Base-by-base conservation (phyloP, 2,797 vertebrate genomes). In the Lithobates pipiens region DNA sequence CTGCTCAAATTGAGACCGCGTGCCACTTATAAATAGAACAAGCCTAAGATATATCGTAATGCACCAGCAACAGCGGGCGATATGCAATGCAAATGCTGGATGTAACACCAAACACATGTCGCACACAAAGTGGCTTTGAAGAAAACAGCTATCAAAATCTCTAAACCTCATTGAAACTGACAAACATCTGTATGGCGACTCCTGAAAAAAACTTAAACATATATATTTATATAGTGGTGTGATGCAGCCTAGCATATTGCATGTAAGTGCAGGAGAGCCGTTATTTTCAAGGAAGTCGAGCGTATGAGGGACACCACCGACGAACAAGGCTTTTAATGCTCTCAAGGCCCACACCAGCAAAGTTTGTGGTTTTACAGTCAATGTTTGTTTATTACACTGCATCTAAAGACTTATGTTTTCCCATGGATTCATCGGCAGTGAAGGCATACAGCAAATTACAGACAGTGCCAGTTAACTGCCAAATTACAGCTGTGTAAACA, bases 221-320 rank as follows among this genome's bases (percentile, higher is more conserved):
- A 71, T 23, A 77, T 5, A 44, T 79, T n/a, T 5, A 68, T 0
- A 23, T 54, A 67, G 25, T 36, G 9, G 32, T 39, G 16, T 71
- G 46, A 63, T 16, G 44, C 15, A 42, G 73, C 16, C 21, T 27
- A 61, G 71, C 18, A 63, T 15, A 10, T 21, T 57, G 21, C 18
- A 15, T n/a, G 29, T 27, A 32, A 76, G 74, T 34, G 63, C 27
- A 79, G 67, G 29, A 71, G 63, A 65, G 11, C 61, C n/a, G 88
- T 90, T 44, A 86, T 86, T 91, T 88, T 89, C 91, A 89, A 86
- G 83, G 92, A 92, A 89, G 90, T 91, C 89, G 90, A 88, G 90
- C 89, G 79, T 75, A 88, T 34, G 27, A 10, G 68, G 78, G 67
- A 65, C 8, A 23, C 15, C 44, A 6, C 16, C 10, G 9, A n/a